These are phyloP conservation scores for Clamator glandarius DNA, from an alignment of 2,797 vertebrate genomes.

Conservation along the genomic window DNA sequence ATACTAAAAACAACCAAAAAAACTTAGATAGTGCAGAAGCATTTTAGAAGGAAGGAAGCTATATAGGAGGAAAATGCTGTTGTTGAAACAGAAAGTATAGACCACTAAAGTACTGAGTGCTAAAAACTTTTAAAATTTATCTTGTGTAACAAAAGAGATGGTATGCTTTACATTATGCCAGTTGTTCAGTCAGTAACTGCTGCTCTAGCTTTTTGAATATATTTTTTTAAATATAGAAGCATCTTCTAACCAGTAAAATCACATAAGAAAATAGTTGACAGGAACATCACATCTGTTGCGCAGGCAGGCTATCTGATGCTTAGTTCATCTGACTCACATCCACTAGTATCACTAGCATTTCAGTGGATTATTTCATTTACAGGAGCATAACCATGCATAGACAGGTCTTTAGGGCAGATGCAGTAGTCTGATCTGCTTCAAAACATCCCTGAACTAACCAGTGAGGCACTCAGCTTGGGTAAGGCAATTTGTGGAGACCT, in stretches of 20 bases:
- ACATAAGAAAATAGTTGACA: neutral
- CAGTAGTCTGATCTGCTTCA: neutral
- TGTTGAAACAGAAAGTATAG: neutral
- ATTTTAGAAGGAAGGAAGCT: neutral
- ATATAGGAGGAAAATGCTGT: neutral
- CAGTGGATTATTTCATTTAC: neutral
- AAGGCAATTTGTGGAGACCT: neutral
- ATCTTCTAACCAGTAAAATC: neutral
- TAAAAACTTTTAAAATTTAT: neutral
- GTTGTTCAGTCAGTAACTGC: accelerated
- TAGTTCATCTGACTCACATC: neutral
- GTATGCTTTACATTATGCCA: neutral
- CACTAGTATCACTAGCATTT: neutral
- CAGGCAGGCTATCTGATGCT: neutral
- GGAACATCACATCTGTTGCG: neutral
- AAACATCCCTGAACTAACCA: neutral
- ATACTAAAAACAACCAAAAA: neutral
- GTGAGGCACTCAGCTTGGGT: neutral
- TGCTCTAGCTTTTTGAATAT: neutral
- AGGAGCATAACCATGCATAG: neutral
- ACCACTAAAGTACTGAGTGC: neutral
- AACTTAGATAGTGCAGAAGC: neutral
- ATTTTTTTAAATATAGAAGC: neutral
- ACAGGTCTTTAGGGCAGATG: neutral
- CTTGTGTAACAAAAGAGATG: neutral